Base-by-base conservation (phyloP, 1,140 invertebrate species). In the Drosophila subobscura region DNA sequence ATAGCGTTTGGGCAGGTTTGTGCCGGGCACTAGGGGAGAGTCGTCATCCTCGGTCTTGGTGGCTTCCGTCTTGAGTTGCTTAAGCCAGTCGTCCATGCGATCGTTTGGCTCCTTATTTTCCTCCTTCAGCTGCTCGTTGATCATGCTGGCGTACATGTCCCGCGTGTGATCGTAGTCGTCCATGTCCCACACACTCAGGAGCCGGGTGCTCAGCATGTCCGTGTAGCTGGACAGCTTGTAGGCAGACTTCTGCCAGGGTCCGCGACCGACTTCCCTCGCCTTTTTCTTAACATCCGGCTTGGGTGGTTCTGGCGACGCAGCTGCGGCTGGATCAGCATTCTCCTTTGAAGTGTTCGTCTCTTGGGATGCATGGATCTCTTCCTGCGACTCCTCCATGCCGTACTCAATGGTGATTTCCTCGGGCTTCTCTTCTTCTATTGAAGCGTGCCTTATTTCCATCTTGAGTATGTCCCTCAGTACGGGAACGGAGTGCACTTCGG, bases 191-290 rank as follows among this genome's bases (percentile, higher is more conserved):
- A 83, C 54, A 25, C 52, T 71, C 0, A 88, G 40, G 40, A 88
- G 46, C 0, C 67, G 45, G 0, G 51, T 51, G 42, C 59, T 73
- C 4, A 88, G 40, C 22, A 76, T 23, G 12, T 88, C 83, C 5
- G 29, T 76, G 12, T 51, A 83, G 1, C 33, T 47, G 14, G 53
- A 47, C 5, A 88, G 41, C 3, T 76, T 14, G 45, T 76, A 61
- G 7, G 66, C 78, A 0, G 83, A 86, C 50, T 88, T 88, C 23
- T 86, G 83, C 83, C 81, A 86, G 2, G 74, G 42, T 1, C 81
- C 81, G 0, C 81, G 83, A 23, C 52, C 78, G 1, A 86, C 29
- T 22, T 20, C 58, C 56, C 8, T 49, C 60, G 25, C 57, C 16
- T 20, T 81, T 67, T 41, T 8, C 29, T 46, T 54, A 0, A 29